Percentiles rank a stretch among this genome's conserved stretches.
Conservation (phyloP, 2,888 invertebrate genomes). For the Lasius platythorax region DNA sequence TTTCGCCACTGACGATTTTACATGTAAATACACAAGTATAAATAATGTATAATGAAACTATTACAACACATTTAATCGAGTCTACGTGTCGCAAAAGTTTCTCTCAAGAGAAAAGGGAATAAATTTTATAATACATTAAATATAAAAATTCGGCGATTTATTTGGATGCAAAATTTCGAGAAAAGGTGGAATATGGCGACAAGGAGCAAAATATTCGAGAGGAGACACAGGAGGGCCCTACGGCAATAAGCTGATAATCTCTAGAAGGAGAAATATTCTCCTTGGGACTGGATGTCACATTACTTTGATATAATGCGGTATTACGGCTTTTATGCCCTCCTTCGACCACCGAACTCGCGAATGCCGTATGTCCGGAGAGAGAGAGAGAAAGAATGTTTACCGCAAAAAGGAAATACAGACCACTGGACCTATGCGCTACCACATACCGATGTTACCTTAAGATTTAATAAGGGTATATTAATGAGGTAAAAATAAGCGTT, state of each 20-base stretch:
- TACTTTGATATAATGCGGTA: conserved; percentile 69
- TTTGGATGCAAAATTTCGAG: not conserved
- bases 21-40: not conserved
- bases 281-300: conserved; percentile 69
- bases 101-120: not conserved
- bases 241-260: conserved; percentile 76
- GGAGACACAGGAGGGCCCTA: conserved; percentile 46
- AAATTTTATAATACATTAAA: conserved; percentile 4
- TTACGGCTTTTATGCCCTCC: conserved; percentile 64
- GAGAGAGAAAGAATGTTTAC: conserved; percentile 4
- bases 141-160: not conserved
- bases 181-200: conserved; percentile 11
- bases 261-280: conserved; percentile 67
- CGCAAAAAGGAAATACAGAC: conserved; percentile 7
- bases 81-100: not conserved
- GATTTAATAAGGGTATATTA: conserved; percentile 24
- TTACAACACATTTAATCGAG: not conserved
- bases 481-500: not conserved
- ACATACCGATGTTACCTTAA: not conserved
- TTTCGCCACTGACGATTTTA: not conserved
- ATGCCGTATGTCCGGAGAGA: conserved; percentile 7
- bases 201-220: conserved; percentile 66
- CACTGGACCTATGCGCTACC: not conserved
- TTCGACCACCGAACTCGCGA: conserved; percentile 58
- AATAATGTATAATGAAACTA: not conserved